Conservation (phyloP, 2,888 invertebrate genomes). For the Hemicrepidius hirtus region DNA sequence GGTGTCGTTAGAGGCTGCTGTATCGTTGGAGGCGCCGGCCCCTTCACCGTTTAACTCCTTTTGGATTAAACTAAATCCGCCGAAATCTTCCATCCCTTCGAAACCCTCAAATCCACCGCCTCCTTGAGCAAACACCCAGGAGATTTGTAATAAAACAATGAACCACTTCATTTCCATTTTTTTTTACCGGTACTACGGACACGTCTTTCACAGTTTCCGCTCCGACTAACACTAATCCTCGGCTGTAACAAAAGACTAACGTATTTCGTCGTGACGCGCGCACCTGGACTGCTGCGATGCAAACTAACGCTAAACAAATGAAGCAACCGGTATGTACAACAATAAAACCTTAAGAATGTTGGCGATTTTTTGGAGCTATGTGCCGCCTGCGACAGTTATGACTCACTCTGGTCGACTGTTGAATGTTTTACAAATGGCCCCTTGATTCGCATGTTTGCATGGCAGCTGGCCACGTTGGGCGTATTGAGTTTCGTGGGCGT, state of each 20-base stretch:
- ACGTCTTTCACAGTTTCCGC: slow-evolving; percentile 16
- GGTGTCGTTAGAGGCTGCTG: too few relatives aligned
- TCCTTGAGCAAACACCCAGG: slow-evolving; percentile 1
- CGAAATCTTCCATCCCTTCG: too few relatives aligned
- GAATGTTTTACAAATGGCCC: slow-evolving; percentile 23
- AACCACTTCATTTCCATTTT: too few relatives aligned
- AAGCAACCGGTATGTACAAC: slow-evolving; percentile 40
- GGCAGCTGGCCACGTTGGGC: slow-evolving; percentile 6
- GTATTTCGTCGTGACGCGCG: slow-evolving; percentile 20
- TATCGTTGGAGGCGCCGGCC: not conserved
- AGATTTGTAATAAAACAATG: too few relatives aligned
- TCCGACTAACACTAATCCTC: slow-evolving; percentile 10
- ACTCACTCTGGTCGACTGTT: slow-evolving; percentile 29
- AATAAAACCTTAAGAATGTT: slow-evolving; percentile 41
- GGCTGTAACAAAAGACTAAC: slow-evolving; percentile 23
- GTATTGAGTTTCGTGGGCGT: slow-evolving; percentile 31
- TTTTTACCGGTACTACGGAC: not conserved
- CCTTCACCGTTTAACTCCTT: not conserved
- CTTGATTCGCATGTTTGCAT: slow-evolving; percentile 15
- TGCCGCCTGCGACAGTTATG: slow-evolving; percentile 32
- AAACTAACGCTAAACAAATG: slow-evolving; percentile 36
- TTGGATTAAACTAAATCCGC: too few relatives aligned
- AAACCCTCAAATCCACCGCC: too few relatives aligned
- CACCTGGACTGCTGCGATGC: slow-evolving; percentile 30
- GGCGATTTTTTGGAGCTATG: slow-evolving; percentile 25